A percentile compares a stretch with the other conserved stretches of the same genome.
Evolutionary conservation across 2,797 vertebrate species (phyloP).

Genomic region (Cirrhinus molitorella): DNA sequence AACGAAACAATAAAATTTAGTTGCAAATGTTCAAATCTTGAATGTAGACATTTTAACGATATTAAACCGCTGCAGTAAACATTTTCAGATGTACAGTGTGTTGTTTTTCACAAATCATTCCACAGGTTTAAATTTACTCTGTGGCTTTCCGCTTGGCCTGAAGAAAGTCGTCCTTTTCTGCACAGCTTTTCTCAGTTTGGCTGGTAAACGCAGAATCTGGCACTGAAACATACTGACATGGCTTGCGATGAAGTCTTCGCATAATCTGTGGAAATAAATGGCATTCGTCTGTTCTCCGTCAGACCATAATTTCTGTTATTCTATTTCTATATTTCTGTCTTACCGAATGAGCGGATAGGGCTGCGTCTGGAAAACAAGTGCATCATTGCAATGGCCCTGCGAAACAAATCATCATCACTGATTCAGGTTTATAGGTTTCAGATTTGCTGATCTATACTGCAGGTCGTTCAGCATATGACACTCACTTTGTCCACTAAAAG

Average conservation of each 20-base stretch:
- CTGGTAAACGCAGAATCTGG: conserved; percentile 85
- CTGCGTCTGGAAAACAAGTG: conserved; percentile 92
- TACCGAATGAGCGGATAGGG: conserved; percentile 91
- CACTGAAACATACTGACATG: conserved; percentile 78
- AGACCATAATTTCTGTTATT: not conserved
- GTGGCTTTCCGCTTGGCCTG: conserved; percentile 75
- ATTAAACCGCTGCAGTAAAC: not conserved
- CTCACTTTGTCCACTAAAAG: conserved; percentile 92
- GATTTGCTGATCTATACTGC: not conserved
- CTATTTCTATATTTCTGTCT: no score
- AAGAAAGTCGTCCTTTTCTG: conserved; percentile 90
- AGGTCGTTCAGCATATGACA: conserved; percentile 16
- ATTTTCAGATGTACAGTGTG: no score
- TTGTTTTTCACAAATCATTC: not conserved
- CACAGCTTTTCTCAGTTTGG: conserved; percentile 82
- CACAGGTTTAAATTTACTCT: conserved; percentile 20
- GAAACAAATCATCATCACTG: conserved; percentile 38
- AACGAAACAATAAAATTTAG: not conserved
- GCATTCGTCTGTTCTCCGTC: not conserved
- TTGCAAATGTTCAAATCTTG: not conserved
- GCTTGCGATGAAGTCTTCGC: conserved; percentile 90
- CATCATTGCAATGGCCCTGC: conserved; percentile 90
- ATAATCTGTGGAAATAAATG: conserved; percentile 78
- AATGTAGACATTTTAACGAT: no score
- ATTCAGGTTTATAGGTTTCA: not conserved